Evolutionary conservation across 2,888 invertebrate genomes (phyloP), one percentile per base, ranked within the genome.

Genomic region (Helicoverpa assulta): DNA sequence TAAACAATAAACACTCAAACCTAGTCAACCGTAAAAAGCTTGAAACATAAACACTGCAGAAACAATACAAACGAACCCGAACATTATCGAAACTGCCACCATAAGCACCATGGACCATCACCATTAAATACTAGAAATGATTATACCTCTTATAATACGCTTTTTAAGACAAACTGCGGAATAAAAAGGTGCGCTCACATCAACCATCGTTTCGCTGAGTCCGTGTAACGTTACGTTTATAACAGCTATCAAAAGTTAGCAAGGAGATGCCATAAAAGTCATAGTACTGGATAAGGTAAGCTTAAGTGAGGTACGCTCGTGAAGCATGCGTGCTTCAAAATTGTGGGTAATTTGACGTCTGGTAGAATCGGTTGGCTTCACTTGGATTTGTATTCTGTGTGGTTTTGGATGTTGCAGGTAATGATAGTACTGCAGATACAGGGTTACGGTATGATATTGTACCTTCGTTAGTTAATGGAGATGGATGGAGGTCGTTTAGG

Each of bases 141-240:
- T 86, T 71, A 82, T 78, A 73, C 68, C 83, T 73, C 26, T 86
- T 85, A 88, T 89, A 88, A 87, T 84, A 88, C 85, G 81, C 47
- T 86, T 86, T 78, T 89, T 86, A 88, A 86, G 86, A 88, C 84
- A 87, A 90, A 90, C 88, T 86, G 90, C 79, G 86, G 83, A 86
- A 90, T 90, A 90, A 92, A 91, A 89, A 87, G 84, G 83, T 81
- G 74, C 78, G 70, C 72, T 70, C 82, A 76, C 82, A 81, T 69
- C 69, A 70, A 80, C n/a, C 64, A 70, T 76, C 81, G 80, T 85
- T 81, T 70, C 72, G 80, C 56, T 74, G 79, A 73, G 73, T 74
- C 71, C 78, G 82, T 70, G 82, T 81, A 87, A 84, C 89, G 88
- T 92, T 89, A 92, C 87, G 84, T 92, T 93, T 91, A 92, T 87